A percentile compares a stretch with the other conserved stretches of the same genome.
phyloP scores from a whole-genome alignment of 2,888 invertebrate species.

The Adela reaumurella region DNA sequence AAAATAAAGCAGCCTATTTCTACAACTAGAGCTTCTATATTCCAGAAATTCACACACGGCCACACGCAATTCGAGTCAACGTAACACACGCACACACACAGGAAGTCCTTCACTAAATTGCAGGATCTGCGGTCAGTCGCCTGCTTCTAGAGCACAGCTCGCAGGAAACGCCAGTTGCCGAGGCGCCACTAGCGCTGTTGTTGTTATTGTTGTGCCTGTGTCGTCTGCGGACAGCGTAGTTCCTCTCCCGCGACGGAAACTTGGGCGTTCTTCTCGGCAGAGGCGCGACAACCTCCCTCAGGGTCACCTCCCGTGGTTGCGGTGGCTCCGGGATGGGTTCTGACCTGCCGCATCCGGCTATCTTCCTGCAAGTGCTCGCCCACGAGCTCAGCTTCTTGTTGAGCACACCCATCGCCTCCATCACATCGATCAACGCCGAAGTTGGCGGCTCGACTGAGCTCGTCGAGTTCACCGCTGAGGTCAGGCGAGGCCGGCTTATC shows the following conservation, averaged over 20 bases:
- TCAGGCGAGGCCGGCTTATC: too few relatives aligned
- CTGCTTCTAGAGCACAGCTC: not conserved
- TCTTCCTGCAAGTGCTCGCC: constrained; percentile 34
- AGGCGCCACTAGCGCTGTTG: constrained; percentile 26
- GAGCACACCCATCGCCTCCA: too few relatives aligned
- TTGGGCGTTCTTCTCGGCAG: constrained; percentile 55
- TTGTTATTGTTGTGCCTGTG: constrained; percentile 39
- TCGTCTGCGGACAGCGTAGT: constrained; percentile 62
- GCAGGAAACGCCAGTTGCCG: not conserved
- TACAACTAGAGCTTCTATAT: too few relatives aligned
- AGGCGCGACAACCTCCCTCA: not conserved
- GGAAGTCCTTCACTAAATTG: too few relatives aligned
- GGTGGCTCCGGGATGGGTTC: constrained; percentile 21
- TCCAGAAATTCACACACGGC: too few relatives aligned
- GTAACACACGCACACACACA: too few relatives aligned
- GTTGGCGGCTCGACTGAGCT: too few relatives aligned
- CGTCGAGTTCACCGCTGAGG: too few relatives aligned
- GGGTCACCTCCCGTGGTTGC: constrained; percentile 20
- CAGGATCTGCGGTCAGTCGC: not conserved
- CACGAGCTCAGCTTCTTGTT: constrained; percentile 13
- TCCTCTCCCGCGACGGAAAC: constrained; percentile 66
- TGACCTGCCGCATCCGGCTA: constrained; percentile 17
- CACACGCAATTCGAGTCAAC: too few relatives aligned
- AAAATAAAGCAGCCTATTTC: too few relatives aligned
- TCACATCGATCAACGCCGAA: too few relatives aligned